phyloP scores from a whole-genome alignment of 2,113 vertebrate genomes.

The Pseudonaja textilis region DNA sequence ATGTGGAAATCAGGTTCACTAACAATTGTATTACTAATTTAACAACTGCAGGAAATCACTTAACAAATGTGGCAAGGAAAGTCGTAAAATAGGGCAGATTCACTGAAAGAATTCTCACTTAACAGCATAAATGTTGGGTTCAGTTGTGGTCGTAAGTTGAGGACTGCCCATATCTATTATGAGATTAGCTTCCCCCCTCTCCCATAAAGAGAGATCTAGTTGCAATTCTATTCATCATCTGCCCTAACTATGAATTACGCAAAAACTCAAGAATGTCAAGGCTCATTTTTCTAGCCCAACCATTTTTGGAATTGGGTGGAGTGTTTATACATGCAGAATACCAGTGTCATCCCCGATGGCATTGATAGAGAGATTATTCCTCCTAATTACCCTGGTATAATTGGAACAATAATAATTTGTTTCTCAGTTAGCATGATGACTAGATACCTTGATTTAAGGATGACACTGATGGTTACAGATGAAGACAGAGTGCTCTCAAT shows the following conservation, averaged over 20 bases:
- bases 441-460: not conserved
- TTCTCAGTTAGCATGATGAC: not conserved
- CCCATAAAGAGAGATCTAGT: not conserved
- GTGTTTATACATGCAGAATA: not conserved
- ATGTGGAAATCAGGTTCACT: too few species aligned
- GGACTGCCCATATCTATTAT: not conserved
- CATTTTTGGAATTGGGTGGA: not conserved
- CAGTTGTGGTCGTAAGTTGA: too few species aligned
- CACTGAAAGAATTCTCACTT: too few species aligned
- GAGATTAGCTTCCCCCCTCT: too few species aligned
- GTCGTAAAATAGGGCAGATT: too few species aligned
- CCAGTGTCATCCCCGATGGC: not conserved
- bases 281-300: not conserved
- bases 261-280: not conserved
- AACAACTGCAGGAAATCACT: too few species aligned
- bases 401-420: constrained; percentile 15
- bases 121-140: too few species aligned
- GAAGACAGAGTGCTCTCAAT: not conserved
- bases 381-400: not conserved
- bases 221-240: not conserved
- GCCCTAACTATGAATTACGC: not conserved
- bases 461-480: not conserved
- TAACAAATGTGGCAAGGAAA: too few species aligned
- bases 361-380: not conserved
- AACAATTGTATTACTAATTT: too few species aligned